Base-by-base conservation (phyloP, 2,888 invertebrate species). In the Lypha dubia region DNA sequence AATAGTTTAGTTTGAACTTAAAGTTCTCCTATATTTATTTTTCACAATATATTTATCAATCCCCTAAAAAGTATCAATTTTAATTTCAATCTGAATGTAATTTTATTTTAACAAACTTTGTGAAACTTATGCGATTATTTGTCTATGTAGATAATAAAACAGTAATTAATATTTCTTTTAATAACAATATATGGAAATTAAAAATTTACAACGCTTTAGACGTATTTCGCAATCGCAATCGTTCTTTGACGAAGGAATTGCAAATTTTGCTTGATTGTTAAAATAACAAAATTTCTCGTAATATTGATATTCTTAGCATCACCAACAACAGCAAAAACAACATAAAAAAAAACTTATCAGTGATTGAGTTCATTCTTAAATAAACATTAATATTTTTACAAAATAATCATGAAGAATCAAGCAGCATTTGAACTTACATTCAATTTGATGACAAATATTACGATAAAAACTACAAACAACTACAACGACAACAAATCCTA, bases 361-460 rank as follows among this genome's bases (percentile, higher is more conserved):
- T 28, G 62, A 74, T 62, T 20, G 35, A 46, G 62, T 38, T 68
- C 53, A 58, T 68, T 7, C 51, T 56, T 68, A 62, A 79, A 46
- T 38, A 79, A 79, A 71, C 49, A 49, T 68, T 60, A 35, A 49
- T 58, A 41, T 32, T 49, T 58, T 51, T 65, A 73, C 32, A 79
- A n/a, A n/a, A 8, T 41, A 17, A 9, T 20, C 17, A 65, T 73
- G 11, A 35, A 56, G 24, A 63, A 38, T 56, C 79, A 65, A 79
- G 65, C n/a, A 71, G 53, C 46, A 58, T 79, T 71, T 70, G 28
- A 41, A 63, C 51, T 44, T n/a, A 13, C 46, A 58, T 44, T 71
- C 53, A 22, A 20, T 53, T 53, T 79, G 17, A 46, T 15, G 17
- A 20, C 53, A 71, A 65, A 58, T 53, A 17, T 44, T 71, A 13